Percentiles rank a stretch among this genome's conserved stretches.
Conservation (phyloP, 2,113 vertebrate genomes). For the Megaceryle maxima region DNA sequence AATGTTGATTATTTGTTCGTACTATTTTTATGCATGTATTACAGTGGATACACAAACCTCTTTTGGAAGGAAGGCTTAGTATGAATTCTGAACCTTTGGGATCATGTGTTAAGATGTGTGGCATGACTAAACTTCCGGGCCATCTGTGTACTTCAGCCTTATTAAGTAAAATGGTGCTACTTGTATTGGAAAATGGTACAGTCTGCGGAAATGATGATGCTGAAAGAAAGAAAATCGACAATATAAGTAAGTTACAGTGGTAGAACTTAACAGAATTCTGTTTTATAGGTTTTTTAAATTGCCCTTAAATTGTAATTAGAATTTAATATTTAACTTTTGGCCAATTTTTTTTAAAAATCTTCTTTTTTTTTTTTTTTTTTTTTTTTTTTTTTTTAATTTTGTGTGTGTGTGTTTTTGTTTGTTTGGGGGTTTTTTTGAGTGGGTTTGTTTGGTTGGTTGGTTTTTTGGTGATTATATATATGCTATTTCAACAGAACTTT, state of each 20-base stretch:
- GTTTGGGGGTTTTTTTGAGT: no score
- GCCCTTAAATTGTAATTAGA: neutral
- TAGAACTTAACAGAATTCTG: neutral
- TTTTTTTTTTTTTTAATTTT: neutral
- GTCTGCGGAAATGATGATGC: conserved; percentile 45
- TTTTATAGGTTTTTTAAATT: neutral
- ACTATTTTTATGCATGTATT: neutral
- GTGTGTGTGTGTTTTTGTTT: neutral
- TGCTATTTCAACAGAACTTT: neutral
- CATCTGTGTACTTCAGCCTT: conserved; percentile 87
- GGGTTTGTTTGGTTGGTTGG: no score
- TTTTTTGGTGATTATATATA: neutral
- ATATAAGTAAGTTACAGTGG: conserved; percentile 73
- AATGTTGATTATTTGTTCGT: neutral
- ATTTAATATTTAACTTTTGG: neutral
- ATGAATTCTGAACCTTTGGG: conserved; percentile 78
- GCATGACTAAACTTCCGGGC: conserved; percentile 77
- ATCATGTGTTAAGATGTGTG: conserved; percentile 69
- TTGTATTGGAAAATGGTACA: conserved; percentile 49
- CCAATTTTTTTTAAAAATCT: neutral
- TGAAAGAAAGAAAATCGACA: conserved; percentile 60
- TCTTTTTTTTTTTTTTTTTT: no score
- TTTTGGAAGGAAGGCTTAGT: conserved; percentile 83
- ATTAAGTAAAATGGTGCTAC: conserved; percentile 80
- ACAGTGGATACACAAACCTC: conserved; percentile 89